Evolutionary conservation across 2,797 vertebrate species (phyloP), one percentile per base, ranked within the genome.

Genomic region (Urosaurus nigricauda): DNA sequence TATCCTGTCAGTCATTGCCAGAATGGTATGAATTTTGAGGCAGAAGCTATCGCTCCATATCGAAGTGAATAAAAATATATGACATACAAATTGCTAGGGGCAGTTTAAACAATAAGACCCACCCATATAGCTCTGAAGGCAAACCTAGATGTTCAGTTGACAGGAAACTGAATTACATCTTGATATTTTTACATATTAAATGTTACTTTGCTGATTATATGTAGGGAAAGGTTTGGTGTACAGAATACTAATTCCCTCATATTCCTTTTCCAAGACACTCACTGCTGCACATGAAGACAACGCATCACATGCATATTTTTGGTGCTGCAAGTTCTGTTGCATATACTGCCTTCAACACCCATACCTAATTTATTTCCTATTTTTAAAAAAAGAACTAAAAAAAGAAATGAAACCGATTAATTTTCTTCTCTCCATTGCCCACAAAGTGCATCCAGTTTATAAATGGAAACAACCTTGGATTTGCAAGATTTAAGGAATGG

Each of bases 1-100:
- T 87, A 82, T 93, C 90, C 95, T 97, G 98, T 97, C 98, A 98
- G 93, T 98, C 97, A 98, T 93, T 73, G 90, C 79, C 63, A 71
- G 91, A 95, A 95, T 92, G 58, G 21, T 85, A 96, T 90, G 94
- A 96, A 96, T 97, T 94, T 95, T 95, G 95, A 96, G 94, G 93
- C 95, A 96, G 88, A 95, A 96, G 94, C 94, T 95, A 96, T 96
- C 1, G 16, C 84, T 87, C 43, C 83, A 91, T 2, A 12, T 93
- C 95, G 96, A 97, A 96, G 84, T 96, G 95, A 98, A 98, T 97
- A 94, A 92, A 87, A 92, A 89, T 47, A 84, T 85, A 96, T 94
- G 95, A 96, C 93, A 95, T 95, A 96, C 94, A 93, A 95, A 95
- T 37, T n/a, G 47, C 87, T 93, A 78, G 87, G 40, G 79, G 43